Evolutionary conservation across 2,797 vertebrate genomes (phyloP).

Genomic region (Falco biarmicus): DNA sequence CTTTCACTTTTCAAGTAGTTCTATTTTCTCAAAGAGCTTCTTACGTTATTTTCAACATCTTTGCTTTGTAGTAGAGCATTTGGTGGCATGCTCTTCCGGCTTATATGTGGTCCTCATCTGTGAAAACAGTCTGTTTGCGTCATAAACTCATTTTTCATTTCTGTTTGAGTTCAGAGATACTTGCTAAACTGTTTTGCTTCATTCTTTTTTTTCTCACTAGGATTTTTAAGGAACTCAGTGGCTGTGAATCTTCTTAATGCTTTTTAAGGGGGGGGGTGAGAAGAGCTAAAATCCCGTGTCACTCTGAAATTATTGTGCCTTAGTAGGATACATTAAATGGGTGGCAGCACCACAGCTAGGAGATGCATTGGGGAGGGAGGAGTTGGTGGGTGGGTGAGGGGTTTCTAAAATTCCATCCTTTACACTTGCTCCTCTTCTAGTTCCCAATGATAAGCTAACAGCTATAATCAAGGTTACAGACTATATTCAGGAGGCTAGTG

Average conservation of each 20-base stretch:
- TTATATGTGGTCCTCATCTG: background rate
- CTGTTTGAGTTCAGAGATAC: background rate
- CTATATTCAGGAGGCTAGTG: background rate
- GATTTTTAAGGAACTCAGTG: background rate
- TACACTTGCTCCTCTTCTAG: background rate
- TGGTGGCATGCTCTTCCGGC: background rate
- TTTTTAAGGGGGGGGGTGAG: background rate
- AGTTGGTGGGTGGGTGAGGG: background rate
- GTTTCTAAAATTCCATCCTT: background rate
- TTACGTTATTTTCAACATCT: background rate
- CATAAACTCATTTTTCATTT: background rate
- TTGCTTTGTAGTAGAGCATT: background rate
- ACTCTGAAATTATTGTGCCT: background rate
- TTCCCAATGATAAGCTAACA: background rate
- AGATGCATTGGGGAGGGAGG: background rate
- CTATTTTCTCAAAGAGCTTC: background rate
- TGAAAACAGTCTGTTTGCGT: background rate
- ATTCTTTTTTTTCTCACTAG: background rate
- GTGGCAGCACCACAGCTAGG: background rate
- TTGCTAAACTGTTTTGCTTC: background rate
- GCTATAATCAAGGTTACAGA: background rate
- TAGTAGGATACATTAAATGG: background rate
- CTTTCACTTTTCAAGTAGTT: background rate
- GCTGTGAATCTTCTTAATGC: background rate
- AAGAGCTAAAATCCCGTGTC: background rate